These are phyloP conservation scores for Clarias pachynema DNA, from an alignment of 2,797 vertebrate genomes.

Conservation along the genomic window DNA sequence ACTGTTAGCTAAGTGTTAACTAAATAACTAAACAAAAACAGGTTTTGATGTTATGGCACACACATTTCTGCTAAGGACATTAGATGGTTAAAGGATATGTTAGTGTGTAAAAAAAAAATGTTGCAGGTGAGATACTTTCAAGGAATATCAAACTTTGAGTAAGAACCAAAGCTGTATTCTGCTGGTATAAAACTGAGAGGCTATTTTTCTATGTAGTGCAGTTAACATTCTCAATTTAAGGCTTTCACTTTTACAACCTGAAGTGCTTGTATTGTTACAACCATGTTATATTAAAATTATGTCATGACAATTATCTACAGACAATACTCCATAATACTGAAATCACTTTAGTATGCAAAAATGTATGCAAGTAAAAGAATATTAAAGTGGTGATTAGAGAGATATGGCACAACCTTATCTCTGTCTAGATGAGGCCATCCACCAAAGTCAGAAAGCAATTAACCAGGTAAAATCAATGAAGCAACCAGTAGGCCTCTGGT, in stretches of 20 bases:
- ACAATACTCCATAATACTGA: neutral
- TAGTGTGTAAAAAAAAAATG: neutral
- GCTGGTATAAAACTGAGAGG: neutral
- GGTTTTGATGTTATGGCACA: neutral
- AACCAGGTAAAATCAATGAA: neutral
- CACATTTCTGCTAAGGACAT: neutral
- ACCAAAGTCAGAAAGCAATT: neutral
- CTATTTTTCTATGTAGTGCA: neutral
- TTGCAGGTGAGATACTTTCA: neutral
- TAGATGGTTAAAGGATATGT: neutral
- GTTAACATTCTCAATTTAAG: neutral
- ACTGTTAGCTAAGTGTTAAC: conserved; percentile 4
- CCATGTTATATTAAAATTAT: neutral
- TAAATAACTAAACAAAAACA: neutral
- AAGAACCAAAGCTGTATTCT: neutral
- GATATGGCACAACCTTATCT: neutral
- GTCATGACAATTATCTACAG: neutral
- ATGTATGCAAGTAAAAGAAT: neutral
- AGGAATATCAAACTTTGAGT: neutral
- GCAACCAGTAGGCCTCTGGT: neutral
- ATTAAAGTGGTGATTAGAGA: neutral
- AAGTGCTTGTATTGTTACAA: neutral
- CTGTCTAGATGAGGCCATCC: neutral
- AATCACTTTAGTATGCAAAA: neutral
- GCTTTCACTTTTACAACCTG: neutral